Evolutionary conservation across 2,113 vertebrate species (phyloP).

Genomic region (Aplodontia rufa): DNA sequence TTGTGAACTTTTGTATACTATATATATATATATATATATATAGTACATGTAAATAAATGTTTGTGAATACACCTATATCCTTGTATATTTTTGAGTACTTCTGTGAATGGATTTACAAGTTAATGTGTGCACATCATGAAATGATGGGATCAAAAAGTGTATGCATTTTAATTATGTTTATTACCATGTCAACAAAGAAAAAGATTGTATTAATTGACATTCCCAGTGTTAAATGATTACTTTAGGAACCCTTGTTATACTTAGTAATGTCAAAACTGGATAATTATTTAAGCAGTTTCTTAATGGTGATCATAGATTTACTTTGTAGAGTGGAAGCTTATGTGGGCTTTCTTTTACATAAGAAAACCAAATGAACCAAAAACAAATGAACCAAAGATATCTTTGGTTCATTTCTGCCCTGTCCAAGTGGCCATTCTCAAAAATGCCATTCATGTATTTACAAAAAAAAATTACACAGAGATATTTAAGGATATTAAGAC

Average conservation of each 20-base stretch:
- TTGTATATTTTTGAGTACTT: background rate
- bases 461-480: background rate
- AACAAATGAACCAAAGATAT: too few species aligned
- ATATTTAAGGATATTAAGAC: background rate
- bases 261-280: conserved; percentile 21
- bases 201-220: conserved; percentile 1
- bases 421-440: conserved; percentile 12
- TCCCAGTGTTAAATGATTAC: background rate
- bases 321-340: background rate
- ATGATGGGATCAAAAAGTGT: background rate
- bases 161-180: background rate
- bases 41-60: too few species aligned
- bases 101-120: background rate
- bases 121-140: conserved; percentile 15
- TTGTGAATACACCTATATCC: background rate
- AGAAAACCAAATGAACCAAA: too few species aligned
- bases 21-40: too few species aligned
- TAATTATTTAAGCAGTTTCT: conserved; percentile 2
- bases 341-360: background rate
- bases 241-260: conserved; percentile 12
- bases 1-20: background rate
- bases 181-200: background rate
- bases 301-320: background rate
- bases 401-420: background rate
- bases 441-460: background rate